Base-by-base conservation (phyloP, 1,140 invertebrate species). In the Drosophila santomea region DNA sequence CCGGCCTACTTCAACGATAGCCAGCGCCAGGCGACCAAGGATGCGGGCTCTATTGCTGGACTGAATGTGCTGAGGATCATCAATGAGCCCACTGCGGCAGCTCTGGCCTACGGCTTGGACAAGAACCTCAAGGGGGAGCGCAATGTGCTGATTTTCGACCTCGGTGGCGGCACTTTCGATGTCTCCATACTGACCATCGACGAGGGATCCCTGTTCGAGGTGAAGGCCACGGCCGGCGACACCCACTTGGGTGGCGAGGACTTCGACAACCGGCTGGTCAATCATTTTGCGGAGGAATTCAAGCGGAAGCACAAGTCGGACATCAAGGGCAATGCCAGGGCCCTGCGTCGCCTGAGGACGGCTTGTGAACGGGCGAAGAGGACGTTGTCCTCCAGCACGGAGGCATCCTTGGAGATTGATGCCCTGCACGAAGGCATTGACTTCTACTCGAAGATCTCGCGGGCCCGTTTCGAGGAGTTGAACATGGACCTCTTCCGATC, bases 101-200 rank as follows among this genome's bases (percentile, higher is more conserved):
- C 97, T 17, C 91, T 97, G 6, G 96, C 97, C 35, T 97, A 97
- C 85, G 97, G 97, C 15, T 92, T 97, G 8, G 96, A 97, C 82
- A 97, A 97, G 90, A 96, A 97, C 74, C 92, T 96, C 11, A 95
- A 96, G 94, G 97, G 97, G 0, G 95, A 96, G 71, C 95, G 95
- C 63, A 96, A 95, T 81, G 95, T 96, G 0, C 92, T 96, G 0
- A 96, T 96, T 39, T 96, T 96, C 68, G 96, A 96, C 91, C 93
- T 96, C 35, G 96, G 96, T 6, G 96, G 96, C 47, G 95, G 96
- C 17, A 96, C 96, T 44, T 96, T 96, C 68, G 97, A 98, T 93
- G 97, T 98, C 0, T 98, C 97, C 15, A 95, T 98, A 45, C 92
- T 98, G 1, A 95, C 95, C 51, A 98, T 98, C 91, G 96, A 96